Conservation (phyloP, 1,140 invertebrate species). For the Anagrus nilaparvatae region DNA sequence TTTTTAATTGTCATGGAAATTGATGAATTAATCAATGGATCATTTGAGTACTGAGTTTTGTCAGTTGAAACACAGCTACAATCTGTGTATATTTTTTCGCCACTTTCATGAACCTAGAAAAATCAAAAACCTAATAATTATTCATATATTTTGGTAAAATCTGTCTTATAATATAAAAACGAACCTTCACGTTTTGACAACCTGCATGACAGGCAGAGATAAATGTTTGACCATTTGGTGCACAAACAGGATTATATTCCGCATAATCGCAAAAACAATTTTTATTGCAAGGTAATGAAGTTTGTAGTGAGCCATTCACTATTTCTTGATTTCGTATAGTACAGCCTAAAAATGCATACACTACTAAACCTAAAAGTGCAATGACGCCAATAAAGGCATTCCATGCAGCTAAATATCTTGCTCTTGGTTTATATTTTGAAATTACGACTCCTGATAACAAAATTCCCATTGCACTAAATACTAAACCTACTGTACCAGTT, state of each 20-base stretch:
- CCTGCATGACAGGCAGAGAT: slow-evolving; percentile 64
- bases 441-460: slow-evolving; percentile 57
- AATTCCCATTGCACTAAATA: slow-evolving; percentile 61
- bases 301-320: slow-evolving; percentile 38
- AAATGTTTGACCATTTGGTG: slow-evolving; percentile 47
- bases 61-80: too few relatives aligned
- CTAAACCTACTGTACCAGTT: slow-evolving; percentile 57
- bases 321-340: slow-evolving; percentile 45
- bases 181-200: slow-evolving; percentile 38
- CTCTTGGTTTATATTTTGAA: slow-evolving; percentile 55
- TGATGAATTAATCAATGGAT: too few relatives aligned
- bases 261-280: slow-evolving; percentile 54
- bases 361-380: slow-evolving; percentile 51
- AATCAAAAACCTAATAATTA: too few relatives aligned
- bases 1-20: too few relatives aligned
- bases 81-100: background rate
- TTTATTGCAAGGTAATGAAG: slow-evolving; percentile 46
- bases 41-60: too few relatives aligned
- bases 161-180: too few relatives aligned
- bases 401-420: slow-evolving; percentile 58
- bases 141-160: too few relatives aligned
- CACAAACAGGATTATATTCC: slow-evolving; percentile 57
- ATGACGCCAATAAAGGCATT: slow-evolving; percentile 58
- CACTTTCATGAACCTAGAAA: background rate
- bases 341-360: slow-evolving; percentile 61